These are phyloP conservation scores for Clistopyga incitator DNA, from an alignment of 2,888 invertebrate species.

Conservation along the genomic window DNA sequence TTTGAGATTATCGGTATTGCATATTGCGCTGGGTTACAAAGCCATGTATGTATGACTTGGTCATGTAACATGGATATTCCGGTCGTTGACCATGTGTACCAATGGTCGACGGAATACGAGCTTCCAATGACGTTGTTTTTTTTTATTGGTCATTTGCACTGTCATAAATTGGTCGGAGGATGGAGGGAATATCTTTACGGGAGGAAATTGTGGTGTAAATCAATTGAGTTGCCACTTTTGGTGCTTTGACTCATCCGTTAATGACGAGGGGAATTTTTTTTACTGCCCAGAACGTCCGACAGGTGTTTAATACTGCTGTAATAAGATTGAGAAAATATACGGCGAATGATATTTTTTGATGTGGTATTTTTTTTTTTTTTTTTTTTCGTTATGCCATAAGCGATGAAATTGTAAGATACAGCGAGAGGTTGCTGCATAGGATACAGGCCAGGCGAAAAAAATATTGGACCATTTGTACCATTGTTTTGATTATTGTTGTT, in stretches of 20 bases:
- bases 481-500: no score
- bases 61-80: constrained; percentile 9
- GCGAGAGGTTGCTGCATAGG: no score
- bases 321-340: no score
- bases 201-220: not conserved
- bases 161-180: not conserved
- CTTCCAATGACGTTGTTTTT: not conserved
- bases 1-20: constrained; percentile 47
- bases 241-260: not conserved
- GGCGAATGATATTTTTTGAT: no score
- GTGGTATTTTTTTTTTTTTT: no score
- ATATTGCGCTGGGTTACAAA: not conserved
- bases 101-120: not conserved
- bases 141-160: not conserved
- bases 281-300: no score
- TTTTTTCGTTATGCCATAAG: no score
- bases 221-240: not conserved
- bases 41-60: constrained; percentile 9
- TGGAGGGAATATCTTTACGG: not conserved
- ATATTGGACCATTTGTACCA: no score
- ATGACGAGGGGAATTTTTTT: not conserved
- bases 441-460: no score
- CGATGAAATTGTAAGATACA: no score
- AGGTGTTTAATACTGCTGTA: no score
- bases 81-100: constrained; percentile 7